Percentiles rank a stretch among this genome's conserved stretches.
Evolutionary conservation across 2,797 vertebrate species (phyloP).

Genomic region (Darevskia mixta): DNA sequence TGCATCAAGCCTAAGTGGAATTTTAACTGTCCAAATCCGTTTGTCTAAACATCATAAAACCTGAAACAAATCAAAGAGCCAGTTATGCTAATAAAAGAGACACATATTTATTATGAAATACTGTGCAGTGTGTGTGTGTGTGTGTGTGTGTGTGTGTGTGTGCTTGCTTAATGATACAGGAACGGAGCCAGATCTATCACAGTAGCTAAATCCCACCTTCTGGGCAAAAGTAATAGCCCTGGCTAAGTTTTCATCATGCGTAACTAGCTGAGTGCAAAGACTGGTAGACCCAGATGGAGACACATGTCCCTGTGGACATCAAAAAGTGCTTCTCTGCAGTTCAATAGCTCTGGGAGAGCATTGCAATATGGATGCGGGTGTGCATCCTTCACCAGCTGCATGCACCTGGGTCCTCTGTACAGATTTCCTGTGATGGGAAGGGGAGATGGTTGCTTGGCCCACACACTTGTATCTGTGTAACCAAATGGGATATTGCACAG

Average conservation of each 20-base stretch:
- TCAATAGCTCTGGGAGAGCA: neutral
- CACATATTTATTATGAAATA: conserved; percentile 65
- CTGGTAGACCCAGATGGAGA: neutral
- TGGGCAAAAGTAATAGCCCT: neutral
- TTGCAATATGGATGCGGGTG: too few relatives aligned
- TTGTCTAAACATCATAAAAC: conserved; percentile 79
- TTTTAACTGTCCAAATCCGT: conserved; percentile 86
- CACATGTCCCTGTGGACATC: too few relatives aligned
- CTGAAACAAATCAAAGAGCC: conserved; percentile 80
- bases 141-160: too few relatives aligned
- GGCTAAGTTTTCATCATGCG: neutral
- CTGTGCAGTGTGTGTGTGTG: conserved; percentile 41
- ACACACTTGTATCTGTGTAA: neutral
- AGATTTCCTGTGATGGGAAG: neutral
- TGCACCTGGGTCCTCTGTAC: too few relatives aligned
- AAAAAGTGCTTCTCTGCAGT: neutral
- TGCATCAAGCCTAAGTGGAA: conserved; percentile 86
- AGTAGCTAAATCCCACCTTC: conserved; percentile 18
- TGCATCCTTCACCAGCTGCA: neutral
- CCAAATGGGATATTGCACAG: neutral
- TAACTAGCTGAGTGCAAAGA: neutral
- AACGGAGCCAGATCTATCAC: conserved; percentile 58
- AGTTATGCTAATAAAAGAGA: conserved; percentile 71
- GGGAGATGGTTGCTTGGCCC: neutral
- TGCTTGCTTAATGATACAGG: conserved; percentile 28